Conservation (phyloP, 2,113 vertebrate genomes). For the Ploceus nigricollis region DNA sequence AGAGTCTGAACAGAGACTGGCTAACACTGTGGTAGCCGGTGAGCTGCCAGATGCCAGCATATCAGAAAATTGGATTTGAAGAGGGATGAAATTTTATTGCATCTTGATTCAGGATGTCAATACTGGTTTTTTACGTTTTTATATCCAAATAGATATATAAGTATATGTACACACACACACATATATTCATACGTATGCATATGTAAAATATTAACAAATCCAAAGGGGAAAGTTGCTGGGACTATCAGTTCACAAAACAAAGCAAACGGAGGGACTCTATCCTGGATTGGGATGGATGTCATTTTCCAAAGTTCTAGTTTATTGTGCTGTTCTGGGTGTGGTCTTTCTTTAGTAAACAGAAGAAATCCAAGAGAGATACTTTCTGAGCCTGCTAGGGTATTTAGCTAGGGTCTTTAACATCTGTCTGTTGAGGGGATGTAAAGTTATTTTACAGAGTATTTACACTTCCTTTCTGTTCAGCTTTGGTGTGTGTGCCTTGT, state of each 20-base stretch:
- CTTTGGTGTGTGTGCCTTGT: not conserved
- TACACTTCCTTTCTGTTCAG: not conserved
- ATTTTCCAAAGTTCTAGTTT: not conserved
- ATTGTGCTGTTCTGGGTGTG: fast-evolving
- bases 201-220: not conserved
- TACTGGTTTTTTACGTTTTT: not conserved
- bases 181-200: not conserved
- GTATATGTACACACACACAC: not conserved
- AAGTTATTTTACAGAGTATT: not conserved
- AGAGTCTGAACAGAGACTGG: not conserved
- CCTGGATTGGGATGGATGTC: not conserved
- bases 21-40: not conserved
- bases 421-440: not conserved
- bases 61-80: not conserved
- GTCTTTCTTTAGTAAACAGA: not conserved
- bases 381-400: not conserved
- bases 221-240: not conserved
- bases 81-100: not conserved
- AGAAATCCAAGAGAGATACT: not conserved
- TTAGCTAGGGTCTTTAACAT: not conserved
- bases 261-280: not conserved
- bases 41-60: not conserved
- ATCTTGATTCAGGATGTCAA: not conserved
- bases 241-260: not conserved
- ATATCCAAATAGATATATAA: not conserved